phyloP scores from a whole-genome alignment of 2,888 invertebrate genomes.

The Acrocyrtus sp. region DNA sequence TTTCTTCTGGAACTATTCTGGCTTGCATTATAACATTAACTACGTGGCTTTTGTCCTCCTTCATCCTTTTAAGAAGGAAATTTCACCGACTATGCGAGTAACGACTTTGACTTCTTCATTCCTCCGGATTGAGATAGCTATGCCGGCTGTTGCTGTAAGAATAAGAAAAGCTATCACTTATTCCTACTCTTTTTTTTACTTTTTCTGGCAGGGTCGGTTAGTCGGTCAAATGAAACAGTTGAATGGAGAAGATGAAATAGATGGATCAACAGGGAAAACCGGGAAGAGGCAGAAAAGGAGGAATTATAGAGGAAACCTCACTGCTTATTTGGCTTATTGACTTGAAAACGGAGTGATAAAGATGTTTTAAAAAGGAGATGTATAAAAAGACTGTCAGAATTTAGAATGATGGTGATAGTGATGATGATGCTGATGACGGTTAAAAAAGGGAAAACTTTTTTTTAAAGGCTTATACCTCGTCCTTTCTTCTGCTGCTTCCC shows the following conservation, averaged over 20 bases:
- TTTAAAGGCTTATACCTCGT: slow-evolving; percentile 20
- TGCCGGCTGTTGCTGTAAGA: slow-evolving; percentile 37
- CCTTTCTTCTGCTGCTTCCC: no score
- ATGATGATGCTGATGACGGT: slow-evolving; percentile 19
- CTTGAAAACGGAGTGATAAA: slow-evolving; percentile 34
- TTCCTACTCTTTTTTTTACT: neutral
- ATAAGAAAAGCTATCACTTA: neutral
- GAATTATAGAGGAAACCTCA: slow-evolving; percentile 15
- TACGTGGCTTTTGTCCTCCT: neutral
- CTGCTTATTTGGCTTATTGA: slow-evolving; percentile 46
- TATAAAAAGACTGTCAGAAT: slow-evolving; percentile 31
- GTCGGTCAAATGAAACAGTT: slow-evolving; percentile 43
- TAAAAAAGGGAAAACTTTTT: slow-evolving; percentile 21
- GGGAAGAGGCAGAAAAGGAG: slow-evolving; percentile 17
- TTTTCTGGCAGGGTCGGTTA: slow-evolving; percentile 28
- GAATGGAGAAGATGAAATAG: slow-evolving; percentile 43
- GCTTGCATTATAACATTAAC: neutral
- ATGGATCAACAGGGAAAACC: slow-evolving; percentile 37
- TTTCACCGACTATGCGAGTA: slow-evolving; percentile 28
- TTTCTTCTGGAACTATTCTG: neutral
- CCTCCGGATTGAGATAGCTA: no score
- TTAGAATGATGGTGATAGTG: slow-evolving; percentile 15
- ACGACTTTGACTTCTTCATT: no score
- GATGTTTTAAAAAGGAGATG: slow-evolving; percentile 32
- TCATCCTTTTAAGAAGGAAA: slow-evolving; percentile 45